Evolutionary conservation across 2,113 vertebrate genomes (phyloP), one percentile per base, ranked within the genome.

Genomic region (Drymodes brunneopygia): DNA sequence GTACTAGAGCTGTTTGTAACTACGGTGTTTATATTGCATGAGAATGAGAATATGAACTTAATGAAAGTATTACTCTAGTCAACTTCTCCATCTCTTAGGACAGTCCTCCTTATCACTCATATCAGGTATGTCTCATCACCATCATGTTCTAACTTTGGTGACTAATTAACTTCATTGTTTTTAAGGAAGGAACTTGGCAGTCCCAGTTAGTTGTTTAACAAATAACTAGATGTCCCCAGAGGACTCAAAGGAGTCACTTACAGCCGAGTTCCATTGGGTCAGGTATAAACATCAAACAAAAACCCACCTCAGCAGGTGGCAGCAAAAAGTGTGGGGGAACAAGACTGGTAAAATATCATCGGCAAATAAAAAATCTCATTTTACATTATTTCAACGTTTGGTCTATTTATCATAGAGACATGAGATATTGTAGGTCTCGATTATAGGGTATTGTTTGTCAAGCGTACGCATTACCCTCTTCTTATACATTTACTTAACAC

Each of bases 151-250:
- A 23, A 61, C 73, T 53, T 29, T 42, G 45, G 81, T 94, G 65
- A 94, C 75, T 96, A 88, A 91, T 94, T 84, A 92, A 97, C 75
- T 77, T 61, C 67, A 60, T 6, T 2, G 36, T 36, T 96, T 95
- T 94, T 88, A 86, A 84, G 67, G 77, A 96, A 93, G 58, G 65
- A 93, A 95, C 74, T 42, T 42, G 42, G 42, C 60, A 82, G 44
- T 57, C 69, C 47, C 31, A 33, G 44, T 58, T 7, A 2, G 38
- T 11, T 83, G 79, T 90, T 94, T 96, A 94, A 95, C 79, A 95
- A 95, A 86, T 90, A 97, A 96, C 75, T 58, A 86, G 64, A 50
- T 96, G 64, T 80, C 90, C 81, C 65, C 58, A 85, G 54, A 90
- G 35, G 38, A 89, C 71, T 87, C 66, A 86, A 79, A 90, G 61